Conservation (phyloP, 2,888 invertebrate genomes). For the Xylota sylvarum region DNA sequence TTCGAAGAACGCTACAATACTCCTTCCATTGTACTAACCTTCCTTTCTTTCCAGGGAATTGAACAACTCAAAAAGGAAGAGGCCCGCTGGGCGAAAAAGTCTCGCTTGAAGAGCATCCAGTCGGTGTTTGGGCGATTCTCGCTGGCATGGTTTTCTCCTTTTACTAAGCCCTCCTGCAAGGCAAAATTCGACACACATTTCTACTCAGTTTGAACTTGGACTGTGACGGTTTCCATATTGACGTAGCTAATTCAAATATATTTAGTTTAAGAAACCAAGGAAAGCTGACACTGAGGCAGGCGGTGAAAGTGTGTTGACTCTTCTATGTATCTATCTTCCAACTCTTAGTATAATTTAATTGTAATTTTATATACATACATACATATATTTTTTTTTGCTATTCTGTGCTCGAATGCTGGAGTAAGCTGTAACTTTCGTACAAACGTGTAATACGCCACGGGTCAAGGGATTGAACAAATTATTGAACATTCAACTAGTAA, state of each 20-base stretch:
- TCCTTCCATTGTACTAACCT: not conserved
- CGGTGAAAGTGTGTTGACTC: constrained; percentile 39
- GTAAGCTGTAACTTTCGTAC: constrained; percentile 60
- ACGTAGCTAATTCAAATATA: constrained; percentile 66
- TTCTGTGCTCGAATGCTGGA: constrained; percentile 16
- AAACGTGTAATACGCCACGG: constrained; percentile 59
- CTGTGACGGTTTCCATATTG: constrained; percentile 56
- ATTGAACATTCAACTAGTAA: constrained; percentile 39
- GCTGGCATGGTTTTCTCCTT: constrained; percentile 94
- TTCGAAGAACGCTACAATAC: constrained; percentile 81
- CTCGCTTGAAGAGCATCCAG: constrained; percentile 97
- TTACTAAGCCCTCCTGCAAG: constrained; percentile 90
- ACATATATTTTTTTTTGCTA: constrained; percentile 18
- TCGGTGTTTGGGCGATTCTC: constrained; percentile 99
- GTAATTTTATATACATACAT: constrained; percentile 19
- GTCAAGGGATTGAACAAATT: constrained; percentile 58
- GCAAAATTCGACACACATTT: constrained; percentile 92
- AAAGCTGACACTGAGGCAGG: constrained; percentile 49
- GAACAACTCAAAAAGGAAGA: constrained; percentile 98
- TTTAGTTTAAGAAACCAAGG: constrained; percentile 37
- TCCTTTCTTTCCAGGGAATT: constrained; percentile 90
- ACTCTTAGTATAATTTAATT: constrained; percentile 53
- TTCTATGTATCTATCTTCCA: constrained; percentile 24
- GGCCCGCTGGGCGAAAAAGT: constrained; percentile 96
- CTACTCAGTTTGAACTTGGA: constrained; percentile 90